phyloP scores from a whole-genome alignment of 2,888 invertebrate species.

The Agrypnus murinus region DNA sequence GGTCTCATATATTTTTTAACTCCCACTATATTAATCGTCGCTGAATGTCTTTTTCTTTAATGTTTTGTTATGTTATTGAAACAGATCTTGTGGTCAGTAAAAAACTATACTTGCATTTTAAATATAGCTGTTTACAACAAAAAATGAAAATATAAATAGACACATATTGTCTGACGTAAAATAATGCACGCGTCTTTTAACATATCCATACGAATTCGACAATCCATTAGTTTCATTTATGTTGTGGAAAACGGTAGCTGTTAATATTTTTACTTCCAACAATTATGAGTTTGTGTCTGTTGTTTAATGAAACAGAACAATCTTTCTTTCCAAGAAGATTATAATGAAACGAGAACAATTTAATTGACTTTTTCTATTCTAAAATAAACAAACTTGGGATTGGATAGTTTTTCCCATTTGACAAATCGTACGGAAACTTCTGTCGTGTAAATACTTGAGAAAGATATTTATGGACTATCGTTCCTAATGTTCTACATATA shows the following conservation, averaged over 20 bases:
- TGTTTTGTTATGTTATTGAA: slow-evolving; percentile 48
- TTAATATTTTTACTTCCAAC: background rate
- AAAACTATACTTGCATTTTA: slow-evolving; percentile 43
- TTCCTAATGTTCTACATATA: slow-evolving; percentile 20
- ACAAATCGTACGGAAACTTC: slow-evolving; percentile 40
- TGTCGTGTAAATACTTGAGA: slow-evolving; percentile 30
- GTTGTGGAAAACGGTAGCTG: slow-evolving; percentile 10
- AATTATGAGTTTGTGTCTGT: background rate
- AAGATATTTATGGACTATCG: slow-evolving; percentile 39
- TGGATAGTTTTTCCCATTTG: slow-evolving; percentile 27
- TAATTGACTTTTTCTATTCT: slow-evolving; percentile 7
- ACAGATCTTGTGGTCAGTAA: slow-evolving; percentile 53
- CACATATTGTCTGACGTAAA: slow-evolving; percentile 40
- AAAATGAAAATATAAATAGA: slow-evolving; percentile 48
- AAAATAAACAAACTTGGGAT: slow-evolving; percentile 7
- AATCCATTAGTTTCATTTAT: slow-evolving; percentile 25
- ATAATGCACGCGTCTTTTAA: slow-evolving; percentile 33
- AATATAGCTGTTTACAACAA: slow-evolving; percentile 50
- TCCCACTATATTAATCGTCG: slow-evolving; percentile 53
- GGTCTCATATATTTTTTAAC: slow-evolving; percentile 42
- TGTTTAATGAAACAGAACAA: slow-evolving; percentile 17
- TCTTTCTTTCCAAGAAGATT: background rate
- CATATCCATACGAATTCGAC: slow-evolving; percentile 32
- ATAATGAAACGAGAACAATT: background rate
- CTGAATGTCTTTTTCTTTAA: slow-evolving; percentile 46